Evolutionary conservation across 1,140 invertebrate genomes (phyloP).

Genomic region (Bradysia coprophila): DNA sequence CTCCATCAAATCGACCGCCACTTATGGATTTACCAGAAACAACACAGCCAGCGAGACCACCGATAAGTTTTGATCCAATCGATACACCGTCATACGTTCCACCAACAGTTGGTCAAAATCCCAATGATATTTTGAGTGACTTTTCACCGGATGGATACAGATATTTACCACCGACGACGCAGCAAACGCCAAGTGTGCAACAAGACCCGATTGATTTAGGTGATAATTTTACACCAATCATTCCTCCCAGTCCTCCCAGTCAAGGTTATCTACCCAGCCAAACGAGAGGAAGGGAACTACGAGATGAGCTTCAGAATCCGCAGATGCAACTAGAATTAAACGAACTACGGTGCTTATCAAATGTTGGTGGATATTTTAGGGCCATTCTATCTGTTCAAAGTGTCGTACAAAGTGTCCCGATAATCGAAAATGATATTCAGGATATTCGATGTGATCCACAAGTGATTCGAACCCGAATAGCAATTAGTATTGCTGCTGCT

Average conservation of each 20-base stretch:
- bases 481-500: constrained; percentile 13
- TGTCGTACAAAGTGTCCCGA: constrained; percentile 13
- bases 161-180: neutral
- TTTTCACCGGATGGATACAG: neutral
- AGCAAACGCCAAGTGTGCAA: neutral
- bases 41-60: neutral
- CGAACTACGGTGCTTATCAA: constrained; percentile 18
- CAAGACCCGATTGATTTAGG: neutral
- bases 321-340: constrained; percentile 9
- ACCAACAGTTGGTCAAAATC: neutral
- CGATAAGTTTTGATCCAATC: neutral
- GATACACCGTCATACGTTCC: neutral
- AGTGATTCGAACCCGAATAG: constrained; percentile 11
- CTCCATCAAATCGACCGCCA: neutral
- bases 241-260: too few relatives aligned
- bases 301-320: neutral
- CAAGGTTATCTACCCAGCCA: too few relatives aligned
- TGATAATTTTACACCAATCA: neutral
- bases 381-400: constrained; percentile 17
- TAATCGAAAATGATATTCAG: constrained; percentile 11
- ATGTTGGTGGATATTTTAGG: constrained; percentile 13
- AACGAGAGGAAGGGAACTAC: neutral
- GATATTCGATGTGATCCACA: constrained; percentile 15
- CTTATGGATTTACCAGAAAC: neutral
- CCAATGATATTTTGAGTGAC: too few relatives aligned